Evolutionary conservation across 2,797 vertebrate species (phyloP), one percentile per base, ranked within the genome.

Genomic region (Liparis tanakae): DNA sequence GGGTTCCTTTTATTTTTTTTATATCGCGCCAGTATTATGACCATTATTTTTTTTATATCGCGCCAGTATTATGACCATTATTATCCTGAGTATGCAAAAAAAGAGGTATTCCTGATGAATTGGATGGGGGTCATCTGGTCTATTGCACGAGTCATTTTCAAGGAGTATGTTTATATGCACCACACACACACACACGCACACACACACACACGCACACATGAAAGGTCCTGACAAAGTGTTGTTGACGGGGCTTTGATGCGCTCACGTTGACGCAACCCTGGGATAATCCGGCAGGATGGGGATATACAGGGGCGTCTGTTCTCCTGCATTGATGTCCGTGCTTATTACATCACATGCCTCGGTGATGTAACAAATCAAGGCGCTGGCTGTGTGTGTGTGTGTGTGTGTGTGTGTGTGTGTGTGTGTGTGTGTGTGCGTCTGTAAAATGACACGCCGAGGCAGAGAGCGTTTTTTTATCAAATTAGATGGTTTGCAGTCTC

Each of bases 241-340:
- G 62, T 50, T 63, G 80, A 79, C 79, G 51, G 58, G 53, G 66
- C 73, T 82, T 87, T 84, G 80, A 85, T 82, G 69, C 74, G n/a
- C 22, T 59, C 48, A 33, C 72, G n/a, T 70, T 85, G 80, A 88
- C 25, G 81, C 75, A 83, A 86, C 59, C 50, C 30, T 44, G 0
- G 61, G 68, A 81, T 81, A 86, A 89, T 82, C 77, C 61, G 56
- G 66, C 84, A 77, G 75, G 68, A 77, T 65, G 67, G 53, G 76
- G 72, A 59, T 46, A 37, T 75, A 59, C 43, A 41, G 18, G 30
- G 54, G 60, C 14, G 70, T 68, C 72, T 79, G 83, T 79, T 74
- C 57, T 44, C 51, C 72, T 44, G 67, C 77, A 78, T n/a, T 78
- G 79, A 79, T 78, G 76, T 80, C 73, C 12, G 3, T 15, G 44